Base-by-base conservation (phyloP, 2,113 vertebrate genomes). In the Astatoreochromis straeleni region DNA sequence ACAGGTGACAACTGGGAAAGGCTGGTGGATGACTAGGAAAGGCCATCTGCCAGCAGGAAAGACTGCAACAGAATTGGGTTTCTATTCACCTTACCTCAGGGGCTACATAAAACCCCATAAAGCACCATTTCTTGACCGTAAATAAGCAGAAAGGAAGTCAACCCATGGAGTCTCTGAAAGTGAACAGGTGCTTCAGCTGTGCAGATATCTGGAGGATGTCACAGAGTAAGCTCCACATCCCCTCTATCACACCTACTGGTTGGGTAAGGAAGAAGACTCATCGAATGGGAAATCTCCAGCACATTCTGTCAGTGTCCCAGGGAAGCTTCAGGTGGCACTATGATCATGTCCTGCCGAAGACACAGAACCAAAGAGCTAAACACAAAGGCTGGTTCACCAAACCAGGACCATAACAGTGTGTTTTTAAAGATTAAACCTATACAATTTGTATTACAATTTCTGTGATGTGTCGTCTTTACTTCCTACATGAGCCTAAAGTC, bases 91-190 rank as follows among this genome's bases (percentile, higher is more conserved):
- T 29, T 16, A 58, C 55, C 13, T 54, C 53, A 54, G 53, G 53
- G n/a, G 55, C 13, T 58, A 58, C 55, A 29, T 29, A 13, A 58
- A 58, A 2, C 55, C 0, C 26, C 26, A 29, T 58, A 29, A 60
- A 33, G 9, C 58, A 33, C 29, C 9, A 63, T 63, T 33, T 1
- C 16, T 11, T 35, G 58, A 63, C 58, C 0, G 1, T 11, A 35
- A 35, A 63, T 63, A 7, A n/a, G 31, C 58, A 35, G 58, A 35
- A 63, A 63, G 58, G 16, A 63, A 63, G 31, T 63, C 58, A 35
- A 63, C 29, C 29, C 9, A 33, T 33, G 0, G 29, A 63, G 58
- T 63, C 29, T 33, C 58, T 0, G 1, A 33, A 33, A 35, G 65
- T 0, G 3, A 70, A 42, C 26, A 53, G 29, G 11, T 79, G 26